These are phyloP conservation scores for Drosophila mauritiana DNA, from an alignment of 1,140 invertebrate genomes.

Conservation along the genomic window DNA sequence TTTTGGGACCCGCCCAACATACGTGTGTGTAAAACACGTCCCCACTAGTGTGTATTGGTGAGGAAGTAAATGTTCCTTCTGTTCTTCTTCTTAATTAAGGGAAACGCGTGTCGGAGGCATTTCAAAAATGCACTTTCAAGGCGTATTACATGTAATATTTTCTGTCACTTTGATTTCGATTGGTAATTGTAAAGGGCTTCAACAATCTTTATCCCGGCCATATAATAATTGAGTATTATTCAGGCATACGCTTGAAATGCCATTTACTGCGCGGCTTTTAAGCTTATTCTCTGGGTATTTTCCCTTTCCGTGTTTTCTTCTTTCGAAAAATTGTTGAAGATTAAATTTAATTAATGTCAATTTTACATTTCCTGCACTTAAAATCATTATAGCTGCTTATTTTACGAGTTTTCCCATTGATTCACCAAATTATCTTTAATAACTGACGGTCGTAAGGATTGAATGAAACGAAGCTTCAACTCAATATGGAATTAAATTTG, in stretches of 20 bases:
- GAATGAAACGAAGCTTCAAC: constrained; percentile 10
- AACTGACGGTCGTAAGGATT: constrained; percentile 5
- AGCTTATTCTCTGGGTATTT: neutral
- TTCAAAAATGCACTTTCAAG: neutral
- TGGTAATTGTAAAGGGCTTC: neutral
- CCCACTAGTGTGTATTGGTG: neutral
- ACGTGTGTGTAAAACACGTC: neutral
- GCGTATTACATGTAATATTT: neutral
- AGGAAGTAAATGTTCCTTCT: neutral
- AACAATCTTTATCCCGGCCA: neutral
- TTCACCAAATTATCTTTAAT: constrained; percentile 25
- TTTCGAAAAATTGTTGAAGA: neutral
- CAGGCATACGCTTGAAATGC: neutral
- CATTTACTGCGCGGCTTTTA: neutral
- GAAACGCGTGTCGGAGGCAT: neutral
- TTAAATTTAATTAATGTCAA: constrained; percentile 7
- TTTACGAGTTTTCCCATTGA: constrained; percentile 6
- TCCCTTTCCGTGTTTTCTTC: neutral
- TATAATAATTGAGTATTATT: neutral
- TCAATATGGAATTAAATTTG: neutral
- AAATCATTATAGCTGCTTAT: constrained; percentile 1
- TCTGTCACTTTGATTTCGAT: neutral
- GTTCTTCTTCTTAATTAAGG: constrained; percentile 31
- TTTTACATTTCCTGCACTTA: neutral
- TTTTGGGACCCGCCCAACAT: constrained; percentile 35